Evolutionary conservation across 1,140 invertebrate genomes (phyloP).

Genomic region (Temnothorax curvispinosus): DNA sequence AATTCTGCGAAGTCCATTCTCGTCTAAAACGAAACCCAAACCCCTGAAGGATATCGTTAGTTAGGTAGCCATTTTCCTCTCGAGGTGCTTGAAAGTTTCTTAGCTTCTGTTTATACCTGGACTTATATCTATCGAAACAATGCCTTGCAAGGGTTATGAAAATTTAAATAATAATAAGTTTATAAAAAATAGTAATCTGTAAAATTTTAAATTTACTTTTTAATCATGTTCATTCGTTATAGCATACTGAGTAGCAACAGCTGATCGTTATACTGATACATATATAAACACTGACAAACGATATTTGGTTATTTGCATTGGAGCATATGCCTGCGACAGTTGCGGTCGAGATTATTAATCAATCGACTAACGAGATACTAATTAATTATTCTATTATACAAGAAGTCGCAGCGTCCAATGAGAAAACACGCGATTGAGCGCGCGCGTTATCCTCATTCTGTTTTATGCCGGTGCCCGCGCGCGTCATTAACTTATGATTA

Average conservation of each 20-base stretch:
- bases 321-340: background rate
- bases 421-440: background rate
- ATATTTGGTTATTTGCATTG: background rate
- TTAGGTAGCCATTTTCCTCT: conserved; percentile 22
- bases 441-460: background rate
- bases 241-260: background rate
- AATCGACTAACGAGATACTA: background rate
- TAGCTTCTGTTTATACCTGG: background rate
- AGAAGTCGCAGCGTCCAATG: background rate
- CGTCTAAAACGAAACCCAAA: background rate
- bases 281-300: background rate
- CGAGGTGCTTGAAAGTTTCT: background rate
- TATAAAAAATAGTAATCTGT: background rate
- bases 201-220: background rate
- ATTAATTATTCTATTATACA: conserved; percentile 27
- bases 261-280: background rate
- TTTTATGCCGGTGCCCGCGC: background rate
- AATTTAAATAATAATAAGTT: background rate
- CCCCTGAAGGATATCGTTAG: conserved; percentile 1
- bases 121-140: background rate
- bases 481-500: conserved; percentile 19
- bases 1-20: conserved; percentile 65
- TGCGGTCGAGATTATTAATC: background rate
- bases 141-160: background rate
- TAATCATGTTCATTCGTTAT: background rate